phyloP scores from a whole-genome alignment of 2,797 vertebrate species.

The Epinephelus malabaricus region DNA sequence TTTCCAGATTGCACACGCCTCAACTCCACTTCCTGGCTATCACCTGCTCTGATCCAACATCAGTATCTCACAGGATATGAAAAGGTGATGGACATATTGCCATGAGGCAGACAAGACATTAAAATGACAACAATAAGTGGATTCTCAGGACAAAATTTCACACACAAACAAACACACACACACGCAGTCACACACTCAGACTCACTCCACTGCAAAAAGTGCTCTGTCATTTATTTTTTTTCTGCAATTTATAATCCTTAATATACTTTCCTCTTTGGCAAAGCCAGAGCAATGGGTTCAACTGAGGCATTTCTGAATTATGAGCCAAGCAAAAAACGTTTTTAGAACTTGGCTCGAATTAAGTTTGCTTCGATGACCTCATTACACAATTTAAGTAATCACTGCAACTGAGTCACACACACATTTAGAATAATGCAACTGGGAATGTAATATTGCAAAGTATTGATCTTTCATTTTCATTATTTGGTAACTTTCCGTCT shows the following conservation, averaged over 20 bases:
- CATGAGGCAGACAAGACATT: conserved; percentile 2
- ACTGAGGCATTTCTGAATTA: conserved; percentile 71
- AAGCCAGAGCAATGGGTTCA: conserved; percentile 73
- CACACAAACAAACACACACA: conserved; percentile 18
- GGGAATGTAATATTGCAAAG: conserved; percentile 61
- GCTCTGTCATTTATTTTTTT: conserved; percentile 72
- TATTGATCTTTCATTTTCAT: conserved; percentile 75
- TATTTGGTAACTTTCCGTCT: conserved; percentile 64
- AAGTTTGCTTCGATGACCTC: conserved; percentile 78
- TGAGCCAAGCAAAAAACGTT: conserved; percentile 63
- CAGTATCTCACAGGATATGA: conserved; percentile 2
- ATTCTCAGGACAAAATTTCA: conserved; percentile 8
- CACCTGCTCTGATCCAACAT: background rate
- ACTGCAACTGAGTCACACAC: conserved; percentile 67
- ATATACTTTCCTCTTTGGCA: conserved; percentile 69
- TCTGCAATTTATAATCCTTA: conserved; percentile 73
- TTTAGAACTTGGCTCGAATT: conserved; percentile 77
- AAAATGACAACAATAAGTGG: conserved; percentile 21
- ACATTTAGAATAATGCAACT: conserved; percentile 69
- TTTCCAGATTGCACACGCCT: background rate
- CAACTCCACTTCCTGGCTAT: conserved; percentile 1
- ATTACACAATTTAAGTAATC: conserved; percentile 80
- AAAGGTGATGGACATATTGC: conserved; percentile 7
- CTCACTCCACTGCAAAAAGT: conserved; percentile 63
- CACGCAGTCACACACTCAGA: conserved; percentile 32